phyloP scores from a whole-genome alignment of 2,888 invertebrate species.

The Bombylius major region DNA sequence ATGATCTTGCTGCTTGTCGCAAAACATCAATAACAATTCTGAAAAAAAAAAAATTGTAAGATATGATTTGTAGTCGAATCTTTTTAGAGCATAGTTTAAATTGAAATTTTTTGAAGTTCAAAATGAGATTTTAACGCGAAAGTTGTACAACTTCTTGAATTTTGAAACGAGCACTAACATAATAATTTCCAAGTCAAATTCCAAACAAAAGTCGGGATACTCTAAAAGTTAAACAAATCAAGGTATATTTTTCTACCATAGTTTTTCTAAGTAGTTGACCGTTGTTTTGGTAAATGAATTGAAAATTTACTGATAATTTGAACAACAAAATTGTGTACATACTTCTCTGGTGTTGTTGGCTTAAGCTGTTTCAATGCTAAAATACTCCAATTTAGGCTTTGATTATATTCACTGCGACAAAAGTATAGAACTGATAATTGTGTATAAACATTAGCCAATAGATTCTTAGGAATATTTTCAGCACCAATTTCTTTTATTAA shows the following conservation, averaged over 20 bases:
- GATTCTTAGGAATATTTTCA: conserved; percentile 34
- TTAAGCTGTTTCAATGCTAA: conserved; percentile 58
- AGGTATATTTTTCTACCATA: too few species aligned
- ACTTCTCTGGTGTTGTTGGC: conserved; percentile 50
- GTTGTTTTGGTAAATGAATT: too few species aligned
- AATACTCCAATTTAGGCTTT: conserved; percentile 64
- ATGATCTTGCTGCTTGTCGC: conserved; percentile 76
- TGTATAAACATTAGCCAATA: conserved; percentile 60
- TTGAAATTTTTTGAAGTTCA: conserved; percentile 14
- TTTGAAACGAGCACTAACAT: too few species aligned
- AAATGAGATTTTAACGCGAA: too few species aligned
- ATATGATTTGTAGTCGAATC: background rate
- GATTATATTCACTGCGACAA: conserved; percentile 75
- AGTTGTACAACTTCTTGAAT: too few species aligned
- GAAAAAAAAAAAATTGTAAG: conserved; percentile 5
- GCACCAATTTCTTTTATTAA: conserved; percentile 40
- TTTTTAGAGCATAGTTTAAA: background rate
- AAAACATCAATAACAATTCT: conserved; percentile 69
- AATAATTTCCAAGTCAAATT: too few species aligned
- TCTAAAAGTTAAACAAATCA: too few species aligned
- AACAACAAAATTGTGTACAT: background rate
- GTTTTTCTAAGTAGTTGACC: too few species aligned
- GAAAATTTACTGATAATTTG: too few species aligned
- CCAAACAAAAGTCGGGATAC: too few species aligned
- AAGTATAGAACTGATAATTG: conserved; percentile 75